A percentile compares a stretch with the other conserved stretches of the same genome.
Evolutionary conservation across 2,797 vertebrate genomes (phyloP).

Genomic region (Channa striata): DNA sequence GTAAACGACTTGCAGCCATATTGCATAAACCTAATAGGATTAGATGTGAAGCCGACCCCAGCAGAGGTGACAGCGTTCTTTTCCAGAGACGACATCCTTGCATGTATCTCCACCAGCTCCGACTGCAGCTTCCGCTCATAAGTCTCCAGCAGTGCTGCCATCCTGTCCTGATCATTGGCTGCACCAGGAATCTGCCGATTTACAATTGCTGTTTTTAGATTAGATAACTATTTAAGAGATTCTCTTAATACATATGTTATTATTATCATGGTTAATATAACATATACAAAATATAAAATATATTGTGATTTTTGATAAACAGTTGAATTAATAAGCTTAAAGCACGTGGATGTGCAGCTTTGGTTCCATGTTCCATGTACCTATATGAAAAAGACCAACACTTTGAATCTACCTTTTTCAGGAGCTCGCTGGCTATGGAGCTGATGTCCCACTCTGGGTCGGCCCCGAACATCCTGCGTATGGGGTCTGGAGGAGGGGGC

Average conservation of each 20-base stretch:
- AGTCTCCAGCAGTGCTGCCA: constrained; percentile 14
- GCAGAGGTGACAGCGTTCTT: constrained; percentile 6
- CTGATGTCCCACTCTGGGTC: constrained; percentile 8
- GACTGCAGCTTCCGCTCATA: constrained; percentile 13
- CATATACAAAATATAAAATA: no score
- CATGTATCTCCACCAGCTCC: constrained; percentile 8
- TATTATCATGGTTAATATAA: no score
- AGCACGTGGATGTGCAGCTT: no score
- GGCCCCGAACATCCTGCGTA: constrained; percentile 32
- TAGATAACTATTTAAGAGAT: no score
- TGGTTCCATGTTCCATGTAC: no score
- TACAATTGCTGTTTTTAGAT: no score
- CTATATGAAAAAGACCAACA: no score
- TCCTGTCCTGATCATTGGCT: constrained; percentile 20
- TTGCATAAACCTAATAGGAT: no score
- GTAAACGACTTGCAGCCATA: neutral
- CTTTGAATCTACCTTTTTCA: constrained; percentile 23
- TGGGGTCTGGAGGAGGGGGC: constrained; percentile 11
- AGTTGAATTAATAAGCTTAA: no score
- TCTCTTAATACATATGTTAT: no score
- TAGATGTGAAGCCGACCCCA: constrained; percentile 1
- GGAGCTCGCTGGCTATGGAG: constrained; percentile 28
- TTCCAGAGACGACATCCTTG: constrained; percentile 7
- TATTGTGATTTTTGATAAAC: no score
- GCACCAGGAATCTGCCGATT: constrained; percentile 25